Evolutionary conservation across 1,140 invertebrate genomes (phyloP).

Genomic region (Andricus grossulariae): DNA sequence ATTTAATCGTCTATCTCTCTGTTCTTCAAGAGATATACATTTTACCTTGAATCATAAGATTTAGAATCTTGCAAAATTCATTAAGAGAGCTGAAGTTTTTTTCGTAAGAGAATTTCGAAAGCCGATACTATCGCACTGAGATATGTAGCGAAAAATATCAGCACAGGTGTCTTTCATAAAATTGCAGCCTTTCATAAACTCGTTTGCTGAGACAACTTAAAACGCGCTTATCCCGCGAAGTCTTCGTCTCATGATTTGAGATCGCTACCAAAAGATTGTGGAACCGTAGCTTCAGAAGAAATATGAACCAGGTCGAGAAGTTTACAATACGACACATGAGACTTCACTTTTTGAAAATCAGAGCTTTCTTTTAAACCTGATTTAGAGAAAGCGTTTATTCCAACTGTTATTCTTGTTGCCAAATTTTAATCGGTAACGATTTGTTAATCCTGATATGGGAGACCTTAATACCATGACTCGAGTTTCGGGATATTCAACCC

Average conservation of each 20-base stretch:
- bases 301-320: background rate
- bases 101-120: background rate
- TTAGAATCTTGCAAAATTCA: background rate
- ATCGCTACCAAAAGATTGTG: slow-evolving; percentile 16
- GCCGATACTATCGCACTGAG: slow-evolving; percentile 16
- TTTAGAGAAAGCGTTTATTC: no score
- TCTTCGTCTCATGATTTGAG: background rate
- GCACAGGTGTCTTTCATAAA: slow-evolving; percentile 30
- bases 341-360: no score
- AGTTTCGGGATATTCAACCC: background rate
- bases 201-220: background rate
- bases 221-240: background rate
- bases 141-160: slow-evolving; percentile 4
- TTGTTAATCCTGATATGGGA: no score
- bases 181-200: slow-evolving; percentile 18
- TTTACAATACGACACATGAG: no score
- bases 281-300: background rate
- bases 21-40: background rate
- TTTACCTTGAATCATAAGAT: background rate
- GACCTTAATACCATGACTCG: no score
- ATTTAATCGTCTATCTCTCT: slow-evolving; percentile 17
- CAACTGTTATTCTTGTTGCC: no score
- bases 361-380: no score
- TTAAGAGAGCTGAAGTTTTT: background rate
- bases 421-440: no score